Conservation (phyloP, 2,113 vertebrate species). For the Hypanus sabinus region DNA sequence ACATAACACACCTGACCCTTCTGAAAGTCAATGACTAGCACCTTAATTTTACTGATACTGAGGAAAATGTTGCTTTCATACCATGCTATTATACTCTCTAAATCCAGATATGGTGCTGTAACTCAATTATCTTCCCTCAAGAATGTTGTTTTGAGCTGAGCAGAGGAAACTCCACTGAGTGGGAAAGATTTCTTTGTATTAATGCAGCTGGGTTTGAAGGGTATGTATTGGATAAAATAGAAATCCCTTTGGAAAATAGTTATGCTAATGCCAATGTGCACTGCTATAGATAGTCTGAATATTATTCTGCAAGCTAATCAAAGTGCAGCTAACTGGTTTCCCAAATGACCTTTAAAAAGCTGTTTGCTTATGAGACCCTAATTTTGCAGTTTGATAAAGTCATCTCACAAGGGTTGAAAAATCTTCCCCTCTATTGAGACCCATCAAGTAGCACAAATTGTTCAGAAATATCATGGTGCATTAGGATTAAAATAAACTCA, state of each 20-base stretch:
- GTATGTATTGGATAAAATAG: not conserved
- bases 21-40: too few relatives aligned
- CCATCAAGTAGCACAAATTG: not conserved
- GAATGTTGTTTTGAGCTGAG: not conserved
- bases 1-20: too few relatives aligned
- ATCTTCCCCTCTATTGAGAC: not conserved
- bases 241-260: not conserved
- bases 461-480: not conserved
- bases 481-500: conserved; percentile 20
- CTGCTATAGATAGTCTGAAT: not conserved
- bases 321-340: not conserved
- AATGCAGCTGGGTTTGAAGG: not conserved
- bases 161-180: not conserved
- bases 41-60: too few relatives aligned
- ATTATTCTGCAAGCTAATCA: not conserved
- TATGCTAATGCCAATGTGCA: not conserved
- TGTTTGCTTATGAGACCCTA: not conserved
- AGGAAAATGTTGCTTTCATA: too few relatives aligned
- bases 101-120: not conserved
- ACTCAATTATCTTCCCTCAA: not conserved
- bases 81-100: too few relatives aligned
- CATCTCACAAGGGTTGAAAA: not conserved
- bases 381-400: not conserved
- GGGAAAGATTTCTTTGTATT: not conserved
- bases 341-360: not conserved